Percentiles rank a stretch among this genome's conserved stretches.
Conservation (phyloP, 1,140 invertebrate genomes). For the Drosophila auraria region DNA sequence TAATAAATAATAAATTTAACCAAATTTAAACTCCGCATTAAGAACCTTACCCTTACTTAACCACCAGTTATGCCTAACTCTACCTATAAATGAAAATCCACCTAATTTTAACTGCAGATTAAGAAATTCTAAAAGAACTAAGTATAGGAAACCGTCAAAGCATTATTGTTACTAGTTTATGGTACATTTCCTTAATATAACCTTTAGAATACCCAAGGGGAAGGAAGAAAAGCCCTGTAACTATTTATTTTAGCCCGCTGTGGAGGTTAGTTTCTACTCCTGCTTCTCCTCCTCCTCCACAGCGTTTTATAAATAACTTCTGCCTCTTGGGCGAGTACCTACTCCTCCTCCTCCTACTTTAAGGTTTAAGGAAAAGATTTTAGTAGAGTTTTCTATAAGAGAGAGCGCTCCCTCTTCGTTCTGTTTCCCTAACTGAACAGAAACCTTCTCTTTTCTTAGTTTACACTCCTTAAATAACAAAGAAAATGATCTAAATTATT, state of each 20-base stretch:
- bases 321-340: conserved; percentile 2
- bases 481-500: too few species aligned
- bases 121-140: neutral
- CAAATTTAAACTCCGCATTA: neutral
- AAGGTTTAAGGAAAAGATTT: too few species aligned
- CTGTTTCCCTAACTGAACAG: too few species aligned
- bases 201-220: neutral
- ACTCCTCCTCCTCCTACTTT: neutral
- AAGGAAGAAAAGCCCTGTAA: neutral
- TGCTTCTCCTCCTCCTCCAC: neutral
- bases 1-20: neutral
- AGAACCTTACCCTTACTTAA: too few species aligned
- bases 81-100: neutral
- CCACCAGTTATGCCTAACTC: too few species aligned
- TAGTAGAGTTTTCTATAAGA: too few species aligned
- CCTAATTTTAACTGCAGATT: neutral
- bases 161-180: neutral
- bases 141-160: neutral
- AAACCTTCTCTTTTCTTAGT: too few species aligned
- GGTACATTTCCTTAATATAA: neutral
- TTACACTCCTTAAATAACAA: too few species aligned
- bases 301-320: conserved; percentile 14
- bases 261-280: neutral
- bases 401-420: too few species aligned
- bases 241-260: neutral